Conservation (phyloP, 2,888 invertebrate genomes). For the Elysia crispata region DNA sequence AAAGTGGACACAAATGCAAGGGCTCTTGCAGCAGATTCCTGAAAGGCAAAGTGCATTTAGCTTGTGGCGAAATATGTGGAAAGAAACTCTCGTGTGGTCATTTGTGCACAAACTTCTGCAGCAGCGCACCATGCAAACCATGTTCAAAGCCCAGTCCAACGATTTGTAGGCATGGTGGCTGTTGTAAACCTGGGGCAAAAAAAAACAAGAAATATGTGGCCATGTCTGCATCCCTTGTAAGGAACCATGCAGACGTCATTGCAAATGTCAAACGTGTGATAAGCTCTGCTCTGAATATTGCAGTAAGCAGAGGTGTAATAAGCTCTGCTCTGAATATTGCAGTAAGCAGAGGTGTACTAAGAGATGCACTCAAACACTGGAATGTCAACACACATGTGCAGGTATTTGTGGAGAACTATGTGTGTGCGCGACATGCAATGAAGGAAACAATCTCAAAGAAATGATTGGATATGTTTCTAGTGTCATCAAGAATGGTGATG, state of each 20-base stretch:
- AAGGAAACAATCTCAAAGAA: too few relatives aligned
- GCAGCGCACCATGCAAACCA: conserved; percentile 30
- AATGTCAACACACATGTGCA: conserved; percentile 34
- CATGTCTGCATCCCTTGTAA: conserved; percentile 40
- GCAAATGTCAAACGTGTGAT: conserved; percentile 30
- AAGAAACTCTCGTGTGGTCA: conserved; percentile 43
- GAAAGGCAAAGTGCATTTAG: conserved; percentile 37
- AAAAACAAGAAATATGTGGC: conserved; percentile 13
- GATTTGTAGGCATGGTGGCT: conserved; percentile 34
- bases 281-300: conserved; percentile 38
- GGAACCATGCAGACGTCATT: conserved; percentile 39
- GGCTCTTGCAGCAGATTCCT: conserved; percentile 46
- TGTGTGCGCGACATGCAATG: conserved; percentile 38
- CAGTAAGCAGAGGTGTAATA: neutral
- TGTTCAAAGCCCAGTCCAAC: conserved; percentile 25
- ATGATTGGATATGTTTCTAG: too few relatives aligned
- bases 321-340: too few relatives aligned
- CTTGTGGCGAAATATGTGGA: conserved; percentile 39
- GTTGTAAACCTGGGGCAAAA: conserved; percentile 5
- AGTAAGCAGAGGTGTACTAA: neutral
- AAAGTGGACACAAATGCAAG: conserved; percentile 45
- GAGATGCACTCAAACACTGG: conserved; percentile 16
- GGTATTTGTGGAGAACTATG: conserved; percentile 50
- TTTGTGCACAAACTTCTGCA: conserved; percentile 32
- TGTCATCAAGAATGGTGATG: too few relatives aligned